Evolutionary conservation across 2,797 vertebrate genomes (phyloP).

Genomic region (Pangasius djambal): DNA sequence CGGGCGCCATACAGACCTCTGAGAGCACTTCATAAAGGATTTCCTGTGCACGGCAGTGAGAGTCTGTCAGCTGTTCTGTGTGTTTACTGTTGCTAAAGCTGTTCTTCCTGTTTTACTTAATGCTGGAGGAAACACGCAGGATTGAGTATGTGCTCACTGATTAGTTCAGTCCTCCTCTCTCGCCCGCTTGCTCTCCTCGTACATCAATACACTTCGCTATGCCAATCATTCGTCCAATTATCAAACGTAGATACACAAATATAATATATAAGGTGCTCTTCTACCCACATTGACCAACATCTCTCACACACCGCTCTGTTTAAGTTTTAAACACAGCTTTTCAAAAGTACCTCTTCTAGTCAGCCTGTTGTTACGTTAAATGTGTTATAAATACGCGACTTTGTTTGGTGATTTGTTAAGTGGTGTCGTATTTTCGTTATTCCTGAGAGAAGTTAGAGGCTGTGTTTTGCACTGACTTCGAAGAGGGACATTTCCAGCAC

Average conservation of each 20-base stretch:
- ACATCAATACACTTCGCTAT: not conserved
- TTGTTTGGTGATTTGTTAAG: not conserved
- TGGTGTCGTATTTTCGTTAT: not conserved
- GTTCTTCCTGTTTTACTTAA: conserved; percentile 34
- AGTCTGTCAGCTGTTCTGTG: conserved; percentile 13
- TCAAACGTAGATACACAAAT: not conserved
- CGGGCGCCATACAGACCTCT: conserved; percentile 26
- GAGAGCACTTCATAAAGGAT: conserved; percentile 50
- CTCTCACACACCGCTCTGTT: not conserved
- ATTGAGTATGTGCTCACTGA: not conserved
- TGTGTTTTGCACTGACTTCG: not conserved
- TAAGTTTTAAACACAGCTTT: not conserved
- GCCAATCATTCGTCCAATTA: not conserved
- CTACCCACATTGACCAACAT: not conserved
- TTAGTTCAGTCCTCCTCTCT: not conserved
- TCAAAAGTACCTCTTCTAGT: not conserved
- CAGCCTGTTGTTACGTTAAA: not conserved
- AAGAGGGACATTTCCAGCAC: not conserved
- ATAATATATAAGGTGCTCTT: not conserved
- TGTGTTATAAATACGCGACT: not conserved
- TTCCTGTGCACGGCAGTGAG: conserved; percentile 40
- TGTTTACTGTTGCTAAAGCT: conserved; percentile 4
- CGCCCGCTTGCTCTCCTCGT: not conserved
- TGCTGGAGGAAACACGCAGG: not conserved
- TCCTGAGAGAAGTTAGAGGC: not conserved